Evolutionary conservation across 2,113 vertebrate species (phyloP).

Genomic region (Tetrao urogallus): DNA sequence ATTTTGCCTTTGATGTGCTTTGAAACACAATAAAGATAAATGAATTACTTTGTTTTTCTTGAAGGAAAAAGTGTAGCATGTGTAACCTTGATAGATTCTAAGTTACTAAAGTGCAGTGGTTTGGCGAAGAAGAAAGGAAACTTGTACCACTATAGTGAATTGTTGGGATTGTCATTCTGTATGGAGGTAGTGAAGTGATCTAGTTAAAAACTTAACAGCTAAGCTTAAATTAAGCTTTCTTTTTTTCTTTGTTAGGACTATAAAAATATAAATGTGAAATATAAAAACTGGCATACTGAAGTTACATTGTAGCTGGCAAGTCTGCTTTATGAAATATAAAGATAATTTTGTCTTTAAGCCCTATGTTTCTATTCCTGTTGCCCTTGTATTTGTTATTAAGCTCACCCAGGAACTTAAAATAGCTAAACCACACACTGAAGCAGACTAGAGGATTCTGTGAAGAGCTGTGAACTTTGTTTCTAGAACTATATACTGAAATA

Average conservation of each 20-base stretch:
- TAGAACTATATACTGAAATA: background rate
- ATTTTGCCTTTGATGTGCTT: background rate
- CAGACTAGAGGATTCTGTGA: background rate
- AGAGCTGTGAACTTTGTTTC: background rate
- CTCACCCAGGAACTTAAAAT: background rate
- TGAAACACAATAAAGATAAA: background rate
- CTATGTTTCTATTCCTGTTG: background rate
- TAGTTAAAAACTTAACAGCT: background rate
- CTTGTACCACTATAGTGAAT: background rate
- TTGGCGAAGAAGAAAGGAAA: background rate
- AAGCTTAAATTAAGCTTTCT: background rate
- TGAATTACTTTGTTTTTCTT: background rate
- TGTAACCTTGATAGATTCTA: background rate
- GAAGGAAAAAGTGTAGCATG: background rate
- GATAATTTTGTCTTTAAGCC: background rate
- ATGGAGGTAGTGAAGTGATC: background rate
- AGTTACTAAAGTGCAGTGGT: background rate
- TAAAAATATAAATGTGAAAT: background rate
- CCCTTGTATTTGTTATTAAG: background rate
- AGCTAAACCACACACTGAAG: background rate
- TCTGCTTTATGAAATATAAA: background rate
- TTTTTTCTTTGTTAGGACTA: background rate
- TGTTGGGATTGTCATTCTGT: background rate
- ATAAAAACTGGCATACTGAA: background rate
- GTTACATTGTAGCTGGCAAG: background rate